phyloP scores from a whole-genome alignment of 2,888 invertebrate genomes.

The Mythimna ferrago region DNA sequence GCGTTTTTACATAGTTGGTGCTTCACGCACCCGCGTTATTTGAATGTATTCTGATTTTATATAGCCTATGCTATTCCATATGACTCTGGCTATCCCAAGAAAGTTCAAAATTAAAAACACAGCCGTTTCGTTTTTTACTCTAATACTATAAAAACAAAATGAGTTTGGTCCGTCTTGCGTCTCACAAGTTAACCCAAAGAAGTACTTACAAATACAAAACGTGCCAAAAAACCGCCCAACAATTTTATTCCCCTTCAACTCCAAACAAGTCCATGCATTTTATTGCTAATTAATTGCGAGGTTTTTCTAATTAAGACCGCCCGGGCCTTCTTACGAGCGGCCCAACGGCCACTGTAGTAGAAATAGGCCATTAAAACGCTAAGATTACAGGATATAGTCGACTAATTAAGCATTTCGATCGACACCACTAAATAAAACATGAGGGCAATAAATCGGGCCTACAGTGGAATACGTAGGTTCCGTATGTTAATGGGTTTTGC shows the following conservation, averaged over 20 bases:
- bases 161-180: neutral
- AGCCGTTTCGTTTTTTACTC: neutral
- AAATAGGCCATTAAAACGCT: conserved; percentile 58
- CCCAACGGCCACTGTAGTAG: conserved; percentile 46
- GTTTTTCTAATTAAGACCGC: conserved; percentile 62
- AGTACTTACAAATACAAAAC: conserved; percentile 1
- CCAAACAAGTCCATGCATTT: conserved; percentile 39
- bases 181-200: neutral
- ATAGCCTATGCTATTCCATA: too few species aligned
- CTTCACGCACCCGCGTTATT: too few species aligned
- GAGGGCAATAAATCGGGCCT: conserved; percentile 43
- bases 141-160: too few species aligned
- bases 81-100: too few species aligned
- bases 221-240: conserved; percentile 3
- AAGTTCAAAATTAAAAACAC: neutral
- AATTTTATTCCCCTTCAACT: conserved; percentile 28
- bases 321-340: conserved; percentile 42
- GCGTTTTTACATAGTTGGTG: too few species aligned
- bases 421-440: conserved; percentile 54
- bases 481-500: neutral
- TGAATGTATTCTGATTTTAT: too few species aligned
- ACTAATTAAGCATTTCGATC: conserved; percentile 56
- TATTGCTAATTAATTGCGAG: conserved; percentile 60
- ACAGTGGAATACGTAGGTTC: conserved; percentile 16
- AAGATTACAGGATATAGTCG: conserved; percentile 55